phyloP scores from a whole-genome alignment of 2,797 vertebrate species.

The Pelodytes ibericus region DNA sequence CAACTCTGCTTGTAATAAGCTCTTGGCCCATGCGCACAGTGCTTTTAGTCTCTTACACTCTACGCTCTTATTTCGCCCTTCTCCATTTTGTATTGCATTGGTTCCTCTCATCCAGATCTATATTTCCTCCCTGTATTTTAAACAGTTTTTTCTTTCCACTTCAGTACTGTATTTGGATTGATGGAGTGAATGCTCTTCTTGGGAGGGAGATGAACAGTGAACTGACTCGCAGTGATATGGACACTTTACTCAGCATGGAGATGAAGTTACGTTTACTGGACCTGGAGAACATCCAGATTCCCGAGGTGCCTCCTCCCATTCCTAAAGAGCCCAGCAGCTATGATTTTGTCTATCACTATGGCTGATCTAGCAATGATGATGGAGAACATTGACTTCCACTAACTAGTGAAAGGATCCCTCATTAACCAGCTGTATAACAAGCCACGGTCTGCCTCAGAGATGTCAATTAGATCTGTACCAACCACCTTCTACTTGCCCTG shows the following conservation, averaged over 20 bases:
- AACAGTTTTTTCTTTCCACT: neutral
- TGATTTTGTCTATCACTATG: conserved; percentile 97
- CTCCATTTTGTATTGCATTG: too few relatives aligned
- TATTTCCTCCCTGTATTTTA: neutral
- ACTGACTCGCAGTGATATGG: conserved; percentile 94
- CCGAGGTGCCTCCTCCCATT: conserved; percentile 91
- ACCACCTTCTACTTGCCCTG: neutral
- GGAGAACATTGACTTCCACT: conserved; percentile 26
- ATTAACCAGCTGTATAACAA: conserved; percentile 42
- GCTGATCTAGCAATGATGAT: conserved; percentile 70
- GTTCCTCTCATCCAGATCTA: neutral
- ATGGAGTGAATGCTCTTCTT: conserved; percentile 91
- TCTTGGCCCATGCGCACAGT: too few relatives aligned
- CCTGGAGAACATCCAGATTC: conserved; percentile 96
- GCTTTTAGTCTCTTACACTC: too few relatives aligned
- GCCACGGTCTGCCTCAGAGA: conserved; percentile 29
- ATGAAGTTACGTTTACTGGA: conserved; percentile 98
- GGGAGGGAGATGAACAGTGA: conserved; percentile 97
- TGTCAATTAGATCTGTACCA: conserved; percentile 4
- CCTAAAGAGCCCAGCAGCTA: conserved; percentile 98
- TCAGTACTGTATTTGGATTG: conserved; percentile 98
- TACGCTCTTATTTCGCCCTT: too few relatives aligned
- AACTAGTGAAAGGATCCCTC: conserved; percentile 18
- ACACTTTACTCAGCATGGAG: conserved; percentile 98
- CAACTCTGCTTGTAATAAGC: too few relatives aligned